Evolutionary conservation across 2,888 invertebrate species (phyloP), one percentile per base, ranked within the genome.

Genomic region (Emmelina monodactyla): DNA sequence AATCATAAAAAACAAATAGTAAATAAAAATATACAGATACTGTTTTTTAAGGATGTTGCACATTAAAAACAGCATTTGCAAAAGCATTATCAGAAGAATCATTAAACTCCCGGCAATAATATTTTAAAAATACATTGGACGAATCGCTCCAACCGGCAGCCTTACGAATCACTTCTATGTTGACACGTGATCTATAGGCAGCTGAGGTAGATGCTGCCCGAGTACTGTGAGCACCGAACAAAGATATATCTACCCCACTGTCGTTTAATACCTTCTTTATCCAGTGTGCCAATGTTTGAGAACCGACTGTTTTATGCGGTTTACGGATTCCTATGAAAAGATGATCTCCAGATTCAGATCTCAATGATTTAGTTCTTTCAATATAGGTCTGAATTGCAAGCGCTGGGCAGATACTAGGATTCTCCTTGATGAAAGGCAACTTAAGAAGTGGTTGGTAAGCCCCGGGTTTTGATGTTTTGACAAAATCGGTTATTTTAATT

Each of bases 121-220:
- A 29, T 29, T 29, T 29, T 4, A 29, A 12, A 34, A 49, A 49
- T 1, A 37, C 39, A 3, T 25, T 16, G 2, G 48, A 49, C 3
- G 31, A 28, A 15, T 33, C 28, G 6, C 37, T 39, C 49, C 49
- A 50, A 1, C 49, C 47, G 9, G 45, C 49, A 1, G 46, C 34
- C 30, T 33, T 37, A 22, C 37, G 28, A n/a, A 49, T 48, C 2
- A 37, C 7, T n/a, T 48, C 48, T 11, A 50, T 19, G 16, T 32
- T 42, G 6, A 51, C 31, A 1, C 50, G 46, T 9, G 37, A 16
- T 31, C 40, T 42, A 6, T 34, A 28, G 1, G 50, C 52, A 10
- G 38, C 37, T 1, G 49, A 52, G 5, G 51, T 47, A 9, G 49
- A 28, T 4, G 53, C 46, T 30, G 51, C 49, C 22, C 50, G 32